phyloP scores from a whole-genome alignment of 2,797 vertebrate species.

The Acestrorhynchus altus region DNA sequence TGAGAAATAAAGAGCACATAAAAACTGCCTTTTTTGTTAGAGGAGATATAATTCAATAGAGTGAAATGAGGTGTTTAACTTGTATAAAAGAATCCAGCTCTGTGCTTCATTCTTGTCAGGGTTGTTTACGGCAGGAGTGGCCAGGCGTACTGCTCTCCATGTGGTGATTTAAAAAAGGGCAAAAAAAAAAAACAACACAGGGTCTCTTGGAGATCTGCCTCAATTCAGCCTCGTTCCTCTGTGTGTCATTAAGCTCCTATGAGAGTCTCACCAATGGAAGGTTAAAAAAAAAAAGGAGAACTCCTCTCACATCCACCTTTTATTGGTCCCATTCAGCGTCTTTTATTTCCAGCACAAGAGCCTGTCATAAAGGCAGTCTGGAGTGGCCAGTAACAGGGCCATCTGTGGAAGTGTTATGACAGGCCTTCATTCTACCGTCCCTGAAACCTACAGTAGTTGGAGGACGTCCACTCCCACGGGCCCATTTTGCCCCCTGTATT shows the following conservation, averaged over 20 bases:
- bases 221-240: conserved; percentile 31
- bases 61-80: conserved; percentile 42
- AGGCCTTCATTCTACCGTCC: conserved; percentile 70
- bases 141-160: conserved; percentile 21
- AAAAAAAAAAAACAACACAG: not conserved
- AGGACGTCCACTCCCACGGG: conserved; percentile 73
- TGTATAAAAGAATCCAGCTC: conserved; percentile 39
- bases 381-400: conserved; percentile 75
- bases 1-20: conserved; percentile 44
- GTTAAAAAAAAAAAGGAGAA: not conserved
- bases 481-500: conserved; percentile 49
- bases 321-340: conserved; percentile 67
- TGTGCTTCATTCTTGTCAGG: conserved; percentile 9
- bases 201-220: conserved; percentile 39
- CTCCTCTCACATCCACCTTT: conserved; percentile 55
- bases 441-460: conserved; percentile 58
- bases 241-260: conserved; percentile 49
- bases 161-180: conserved; percentile 39
- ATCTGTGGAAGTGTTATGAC: conserved; percentile 77
- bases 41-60: conserved; percentile 46
- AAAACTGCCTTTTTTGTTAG: conserved; percentile 41
- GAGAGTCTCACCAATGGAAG: conserved; percentile 30
- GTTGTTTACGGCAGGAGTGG: not conserved
- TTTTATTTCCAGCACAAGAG: conserved; percentile 63
- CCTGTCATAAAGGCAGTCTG: conserved; percentile 65